Base-by-base conservation (phyloP, 92 coral and sea anemone genomes). In the Siderastrea radians region DNA sequence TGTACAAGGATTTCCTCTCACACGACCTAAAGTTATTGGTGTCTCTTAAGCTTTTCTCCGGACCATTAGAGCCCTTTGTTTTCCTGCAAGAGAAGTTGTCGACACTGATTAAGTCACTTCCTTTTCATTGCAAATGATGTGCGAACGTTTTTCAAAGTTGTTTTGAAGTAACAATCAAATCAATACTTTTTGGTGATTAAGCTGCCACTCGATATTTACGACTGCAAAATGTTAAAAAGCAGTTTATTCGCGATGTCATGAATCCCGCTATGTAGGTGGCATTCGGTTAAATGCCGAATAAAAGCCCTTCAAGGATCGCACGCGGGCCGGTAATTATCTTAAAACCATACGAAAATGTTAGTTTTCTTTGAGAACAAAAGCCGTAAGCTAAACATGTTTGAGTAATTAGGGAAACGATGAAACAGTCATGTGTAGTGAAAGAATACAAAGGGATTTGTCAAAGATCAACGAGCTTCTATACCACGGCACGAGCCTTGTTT, bases 311-410 rank as follows among this genome's bases (percentile, higher is more conserved):
- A 76, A 73, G 55, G 92, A 86, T 71, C 80, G 48, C 93, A 88
- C 70, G 92, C 86, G 83, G 93, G 79, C 88, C 94, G 93, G 96
- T 91, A 89, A 95, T 95, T 93, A 93, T 93, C 85, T 84, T 53
- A 91, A 91, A 85, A 88, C 96, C 93, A 89, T 88, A 93, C 78
- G 95, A 93, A 95, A 95, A 93, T 95, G 98, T 93, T 93, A 95
- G 98, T 89, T 95, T 95, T 95, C 91, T 66, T 82, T 77, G 78
- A 79, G 93, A 80, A 91, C 94, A 94, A 89, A 94, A 80, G 92
- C 75, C 75, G 44, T 79, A 89, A 78, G 91, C 86, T 75, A 86
- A 91, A 84, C 94, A 83, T 91, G 90, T 86, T 87, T 85, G 90
- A 90, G 94, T 89, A 95, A 95, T 95, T 95, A 95, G 94, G 82